A percentile compares a stretch with the other conserved stretches of the same genome.
Evolutionary conservation across 2,113 vertebrate genomes (phyloP).

Genomic region (Upupa epops): DNA sequence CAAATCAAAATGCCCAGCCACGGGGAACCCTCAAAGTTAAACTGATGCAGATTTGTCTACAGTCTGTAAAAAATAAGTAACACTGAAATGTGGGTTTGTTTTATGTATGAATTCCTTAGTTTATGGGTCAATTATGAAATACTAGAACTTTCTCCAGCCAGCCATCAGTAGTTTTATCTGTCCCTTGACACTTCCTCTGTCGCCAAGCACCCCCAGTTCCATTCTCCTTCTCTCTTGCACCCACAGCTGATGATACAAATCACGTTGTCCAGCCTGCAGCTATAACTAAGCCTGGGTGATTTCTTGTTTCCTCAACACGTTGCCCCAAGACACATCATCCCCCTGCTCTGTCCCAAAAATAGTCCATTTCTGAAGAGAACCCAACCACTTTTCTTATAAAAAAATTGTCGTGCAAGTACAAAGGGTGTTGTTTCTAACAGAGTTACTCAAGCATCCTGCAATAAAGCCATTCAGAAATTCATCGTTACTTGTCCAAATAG

Average conservation of each 20-base stretch:
- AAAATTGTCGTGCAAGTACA: conserved; percentile 58
- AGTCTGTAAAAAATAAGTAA: background rate
- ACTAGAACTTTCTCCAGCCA: background rate
- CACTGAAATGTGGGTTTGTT: background rate
- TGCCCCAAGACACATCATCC: conserved; percentile 14
- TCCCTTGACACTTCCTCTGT: background rate
- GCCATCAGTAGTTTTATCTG: background rate
- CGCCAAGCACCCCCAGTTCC: background rate
- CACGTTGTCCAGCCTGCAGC: conserved; percentile 11
- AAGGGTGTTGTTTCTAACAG: conserved; percentile 68
- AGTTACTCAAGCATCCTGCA: conserved; percentile 74
- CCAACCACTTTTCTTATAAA: conserved; percentile 41
- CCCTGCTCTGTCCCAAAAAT: conserved; percentile 50
- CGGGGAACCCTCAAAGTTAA: background rate
- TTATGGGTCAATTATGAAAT: background rate
- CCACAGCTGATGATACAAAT: background rate
- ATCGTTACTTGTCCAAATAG: conserved; percentile 71
- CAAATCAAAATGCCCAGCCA: background rate
- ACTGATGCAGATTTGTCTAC: background rate
- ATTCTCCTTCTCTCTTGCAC: background rate
- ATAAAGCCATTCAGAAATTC: conserved; percentile 72
- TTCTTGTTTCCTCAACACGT: conserved; percentile 4
- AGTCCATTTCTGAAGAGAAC: conserved; percentile 40
- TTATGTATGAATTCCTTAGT: background rate
- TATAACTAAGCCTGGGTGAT: background rate